Base-by-base conservation (phyloP, 2,888 invertebrate species). In the Baronia brevicornis region DNA sequence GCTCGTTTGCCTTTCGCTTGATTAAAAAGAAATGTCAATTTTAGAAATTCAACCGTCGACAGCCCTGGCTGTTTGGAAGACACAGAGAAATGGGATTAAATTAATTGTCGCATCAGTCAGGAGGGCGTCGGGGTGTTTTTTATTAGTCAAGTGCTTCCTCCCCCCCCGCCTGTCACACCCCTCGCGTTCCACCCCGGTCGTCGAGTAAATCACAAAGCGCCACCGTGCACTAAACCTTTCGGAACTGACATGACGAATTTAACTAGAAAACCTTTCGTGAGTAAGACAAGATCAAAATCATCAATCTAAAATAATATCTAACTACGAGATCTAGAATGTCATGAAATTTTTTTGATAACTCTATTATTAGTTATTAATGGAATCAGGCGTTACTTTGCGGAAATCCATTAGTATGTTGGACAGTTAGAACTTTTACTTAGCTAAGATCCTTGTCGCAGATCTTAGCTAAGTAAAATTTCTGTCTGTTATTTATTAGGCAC, bases 41-140 rank as follows among this genome's bases (percentile, higher is more conserved):
- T n/a, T n/a, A n/a, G n/a, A n/a, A n/a, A 2, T 7, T n/a, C 9
- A 26, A 29, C 33, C 18, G 28, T 33, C 40, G 60, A 11, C 75
- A 80, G 41, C 82, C 82, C 80, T 82, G 65, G 51, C 52, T 51
- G 49, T 53, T 60, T 53, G 61, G 68, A 78, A 82, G 82, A 84
- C 80, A 80, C 70, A 73, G 82, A 84, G 82, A 80, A 84, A 84
- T 82, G 77, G 82, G 82, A 82, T 84, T 82, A 80, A 84, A 84
- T 84, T 84, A 82, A 84, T 82, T 82, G 82, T 82, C 82, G 77
- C 82, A 84, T 84, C 82, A 84, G 78, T 84, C 82, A 84, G 80
- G 72, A 78, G 73, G 74, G 79, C 78, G 80, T 73, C 77, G 80
- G 82, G 80, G 74, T 84, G 82, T 82, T 84, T 84, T 84, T 84